Evolutionary conservation across 2,113 vertebrate genomes (phyloP).

Genomic region (Suricata suricatta): DNA sequence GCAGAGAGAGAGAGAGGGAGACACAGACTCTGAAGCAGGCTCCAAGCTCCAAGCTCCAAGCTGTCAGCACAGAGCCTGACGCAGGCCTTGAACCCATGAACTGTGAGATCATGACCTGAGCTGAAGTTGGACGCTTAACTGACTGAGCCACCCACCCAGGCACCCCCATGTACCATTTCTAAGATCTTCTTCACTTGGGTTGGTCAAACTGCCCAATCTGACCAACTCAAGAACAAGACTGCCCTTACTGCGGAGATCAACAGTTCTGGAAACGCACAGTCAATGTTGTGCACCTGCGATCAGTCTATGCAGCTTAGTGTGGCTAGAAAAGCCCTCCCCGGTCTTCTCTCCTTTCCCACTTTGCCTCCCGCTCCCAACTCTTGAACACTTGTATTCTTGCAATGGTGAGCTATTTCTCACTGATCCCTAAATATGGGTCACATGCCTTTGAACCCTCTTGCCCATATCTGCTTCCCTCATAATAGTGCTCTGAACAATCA

Average conservation of each 20-base stretch:
- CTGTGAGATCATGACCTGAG: too few relatives aligned
- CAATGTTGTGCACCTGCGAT: rapidly evolving
- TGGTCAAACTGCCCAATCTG: background rate
- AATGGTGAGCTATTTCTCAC: background rate
- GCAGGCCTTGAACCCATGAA: too few relatives aligned
- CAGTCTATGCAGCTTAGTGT: rapidly evolving
- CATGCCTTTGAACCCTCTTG: background rate
- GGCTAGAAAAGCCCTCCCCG: background rate
- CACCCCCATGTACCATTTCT: background rate
- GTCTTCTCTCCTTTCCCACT: background rate
- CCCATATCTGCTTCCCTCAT: background rate
- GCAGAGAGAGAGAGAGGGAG: too few relatives aligned
- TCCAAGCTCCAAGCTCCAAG: too few relatives aligned
- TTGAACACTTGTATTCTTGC: background rate
- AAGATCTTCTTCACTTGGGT: background rate
- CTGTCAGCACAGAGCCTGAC: too few relatives aligned
- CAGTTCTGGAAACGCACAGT: background rate
- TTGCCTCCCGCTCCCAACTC: too few relatives aligned
- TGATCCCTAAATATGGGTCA: background rate
- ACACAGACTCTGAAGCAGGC: too few relatives aligned
- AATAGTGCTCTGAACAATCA: background rate
- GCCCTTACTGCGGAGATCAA: background rate
- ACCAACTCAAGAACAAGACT: background rate
- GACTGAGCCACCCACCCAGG: too few relatives aligned
- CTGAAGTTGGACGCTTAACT: too few relatives aligned